Evolutionary conservation across 2,113 vertebrate genomes (phyloP).

Genomic region (Climacteris rufus): DNA sequence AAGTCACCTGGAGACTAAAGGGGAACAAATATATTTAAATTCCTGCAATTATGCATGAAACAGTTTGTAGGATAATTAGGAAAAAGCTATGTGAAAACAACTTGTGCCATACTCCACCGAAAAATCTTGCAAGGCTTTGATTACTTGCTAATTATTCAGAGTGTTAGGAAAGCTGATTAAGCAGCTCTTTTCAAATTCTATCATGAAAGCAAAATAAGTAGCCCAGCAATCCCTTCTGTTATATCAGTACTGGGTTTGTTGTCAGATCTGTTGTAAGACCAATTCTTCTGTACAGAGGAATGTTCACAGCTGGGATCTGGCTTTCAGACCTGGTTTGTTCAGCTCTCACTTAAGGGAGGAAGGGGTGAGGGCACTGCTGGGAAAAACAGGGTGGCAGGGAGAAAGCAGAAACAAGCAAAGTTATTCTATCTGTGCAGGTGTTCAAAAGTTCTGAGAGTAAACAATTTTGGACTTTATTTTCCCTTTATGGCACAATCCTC

Average conservation of each 20-base stretch:
- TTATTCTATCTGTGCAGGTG: not conserved
- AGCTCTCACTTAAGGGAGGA: not conserved
- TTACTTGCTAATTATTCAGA: constrained; percentile 50
- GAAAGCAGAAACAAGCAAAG: not conserved
- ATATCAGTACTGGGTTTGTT: not conserved
- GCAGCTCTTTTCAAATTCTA: constrained; percentile 31
- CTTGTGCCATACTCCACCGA: not conserved
- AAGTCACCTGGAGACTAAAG: constrained; percentile 21
- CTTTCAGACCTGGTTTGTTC: not conserved
- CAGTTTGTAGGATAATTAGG: constrained; percentile 14
- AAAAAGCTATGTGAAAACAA: not conserved
- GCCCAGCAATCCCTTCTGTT: not conserved
- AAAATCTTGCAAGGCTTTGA: constrained; percentile 35
- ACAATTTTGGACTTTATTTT: not conserved
- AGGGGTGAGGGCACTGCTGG: not conserved
- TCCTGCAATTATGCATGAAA: constrained; percentile 11
- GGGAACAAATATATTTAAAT: constrained; percentile 36
- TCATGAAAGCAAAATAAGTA: constrained; percentile 23
- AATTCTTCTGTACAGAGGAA: not conserved
- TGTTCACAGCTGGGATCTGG: not conserved
- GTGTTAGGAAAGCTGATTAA: constrained; percentile 51
- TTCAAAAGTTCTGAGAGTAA: not conserved
- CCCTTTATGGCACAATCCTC: not conserved
- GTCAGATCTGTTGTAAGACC: not conserved
- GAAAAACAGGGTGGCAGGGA: not conserved